A percentile compares a stretch with the other conserved stretches of the same genome.
phyloP scores from a whole-genome alignment of 2,888 invertebrate species.

The Epistrophe grossulariae region DNA sequence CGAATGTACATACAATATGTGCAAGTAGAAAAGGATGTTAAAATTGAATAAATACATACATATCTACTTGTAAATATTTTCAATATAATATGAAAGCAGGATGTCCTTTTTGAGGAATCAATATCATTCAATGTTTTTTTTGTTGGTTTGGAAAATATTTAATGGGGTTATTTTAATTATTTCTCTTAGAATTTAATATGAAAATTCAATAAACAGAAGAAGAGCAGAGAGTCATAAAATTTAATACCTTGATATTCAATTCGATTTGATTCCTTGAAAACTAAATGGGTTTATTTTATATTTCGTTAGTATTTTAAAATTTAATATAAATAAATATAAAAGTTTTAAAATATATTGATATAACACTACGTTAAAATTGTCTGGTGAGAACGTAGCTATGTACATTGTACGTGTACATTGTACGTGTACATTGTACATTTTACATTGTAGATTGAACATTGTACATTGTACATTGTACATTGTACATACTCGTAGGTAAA shows the following conservation, averaged over 20 bases:
- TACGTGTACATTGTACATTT: no score
- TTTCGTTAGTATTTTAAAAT: no score
- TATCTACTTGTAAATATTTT: background rate
- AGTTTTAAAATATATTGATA: no score
- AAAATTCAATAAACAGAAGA: background rate
- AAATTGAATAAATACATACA: background rate
- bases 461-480: no score
- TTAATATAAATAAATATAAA: no score
- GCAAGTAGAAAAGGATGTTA: background rate
- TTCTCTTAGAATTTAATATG: background rate
- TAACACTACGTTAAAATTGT: no score
- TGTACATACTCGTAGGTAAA: no score
- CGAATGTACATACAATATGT: background rate
- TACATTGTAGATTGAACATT: no score
- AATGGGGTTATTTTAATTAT: slow-evolving; percentile 1
- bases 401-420: no score
- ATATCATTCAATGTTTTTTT: background rate
- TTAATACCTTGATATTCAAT: background rate
- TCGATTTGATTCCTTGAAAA: background rate
- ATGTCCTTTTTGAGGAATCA: slow-evolving; percentile 3
- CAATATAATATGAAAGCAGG: background rate
- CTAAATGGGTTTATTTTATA: background rate
- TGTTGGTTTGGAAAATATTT: slow-evolving; percentile 4
- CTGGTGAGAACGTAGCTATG: no score
- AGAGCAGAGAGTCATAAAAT: background rate